phyloP scores from a whole-genome alignment of 2,888 invertebrate species.

The Erebia palarica region DNA sequence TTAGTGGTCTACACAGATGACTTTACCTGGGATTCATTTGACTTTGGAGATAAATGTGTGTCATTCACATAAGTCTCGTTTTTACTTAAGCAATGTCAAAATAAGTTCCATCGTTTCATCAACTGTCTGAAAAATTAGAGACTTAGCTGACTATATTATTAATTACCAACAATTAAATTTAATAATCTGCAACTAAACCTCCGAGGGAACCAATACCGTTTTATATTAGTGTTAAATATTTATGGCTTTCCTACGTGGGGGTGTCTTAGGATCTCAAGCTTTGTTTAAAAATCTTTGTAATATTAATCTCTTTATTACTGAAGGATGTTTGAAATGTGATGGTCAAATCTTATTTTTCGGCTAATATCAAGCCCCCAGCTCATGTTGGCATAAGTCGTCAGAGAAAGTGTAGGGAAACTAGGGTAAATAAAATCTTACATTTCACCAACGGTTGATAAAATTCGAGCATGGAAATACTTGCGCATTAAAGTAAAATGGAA shows the following conservation, averaged over 20 bases:
- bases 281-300: conserved; percentile 35
- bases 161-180: no score
- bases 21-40: no score
- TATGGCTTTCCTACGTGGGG: conserved; percentile 42
- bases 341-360: conserved; percentile 29
- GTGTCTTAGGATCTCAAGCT: conserved; percentile 45
- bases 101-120: no score
- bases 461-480: no score
- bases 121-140: no score
- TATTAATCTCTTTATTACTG: conserved; percentile 24
- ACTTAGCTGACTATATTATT: no score
- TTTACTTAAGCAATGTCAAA: no score
- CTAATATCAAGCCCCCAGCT: neutral
- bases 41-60: no score
- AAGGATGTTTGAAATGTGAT: conserved; percentile 25
- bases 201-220: neutral
- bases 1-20: no score
- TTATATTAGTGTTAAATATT: conserved; percentile 29
- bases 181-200: conserved; percentile 1
- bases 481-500: no score
- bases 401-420: neutral
- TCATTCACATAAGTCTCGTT: no score
- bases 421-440: neutral
- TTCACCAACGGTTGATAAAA: neutral
- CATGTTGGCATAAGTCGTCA: neutral